Conservation (phyloP, 2,888 invertebrate species). For the Phania funesta region DNA sequence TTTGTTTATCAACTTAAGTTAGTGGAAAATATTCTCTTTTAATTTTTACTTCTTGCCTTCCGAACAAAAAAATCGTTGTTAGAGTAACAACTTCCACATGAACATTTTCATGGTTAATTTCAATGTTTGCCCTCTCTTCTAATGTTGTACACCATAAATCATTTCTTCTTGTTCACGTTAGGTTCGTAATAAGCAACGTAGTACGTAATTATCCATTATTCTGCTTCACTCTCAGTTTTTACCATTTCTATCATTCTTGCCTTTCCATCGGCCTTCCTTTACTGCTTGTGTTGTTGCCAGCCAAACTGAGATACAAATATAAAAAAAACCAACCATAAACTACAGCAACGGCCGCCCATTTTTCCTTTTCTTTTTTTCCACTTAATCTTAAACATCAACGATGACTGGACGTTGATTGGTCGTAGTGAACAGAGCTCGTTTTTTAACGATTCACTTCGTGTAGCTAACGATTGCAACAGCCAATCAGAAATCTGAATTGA, state of each 20-base stretch:
- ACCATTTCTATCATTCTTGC: not conserved
- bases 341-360: conserved; percentile 46
- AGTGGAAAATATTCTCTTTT: no score
- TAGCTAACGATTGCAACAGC: not conserved
- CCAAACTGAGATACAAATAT: not conserved
- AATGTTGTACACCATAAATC: no score
- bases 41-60: no score
- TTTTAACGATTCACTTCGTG: conserved; percentile 30
- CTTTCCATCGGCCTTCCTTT: not conserved
- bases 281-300: conserved; percentile 31
- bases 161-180: no score
- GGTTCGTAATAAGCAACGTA: no score
- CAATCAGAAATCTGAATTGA: conserved; percentile 20
- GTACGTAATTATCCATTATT: no score
- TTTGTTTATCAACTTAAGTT: no score
- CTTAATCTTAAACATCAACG: not conserved
- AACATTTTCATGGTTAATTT: no score
- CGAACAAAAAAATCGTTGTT: no score
- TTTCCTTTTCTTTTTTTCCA: conserved; percentile 12
- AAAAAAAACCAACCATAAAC: not conserved
- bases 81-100: no score
- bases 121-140: no score
- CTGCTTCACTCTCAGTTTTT: not conserved
- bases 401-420: conserved; percentile 22
- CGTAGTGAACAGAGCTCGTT: conserved; percentile 14